Evolutionary conservation across 2,888 invertebrate genomes (phyloP).

Genomic region (Euphydryas editha): DNA sequence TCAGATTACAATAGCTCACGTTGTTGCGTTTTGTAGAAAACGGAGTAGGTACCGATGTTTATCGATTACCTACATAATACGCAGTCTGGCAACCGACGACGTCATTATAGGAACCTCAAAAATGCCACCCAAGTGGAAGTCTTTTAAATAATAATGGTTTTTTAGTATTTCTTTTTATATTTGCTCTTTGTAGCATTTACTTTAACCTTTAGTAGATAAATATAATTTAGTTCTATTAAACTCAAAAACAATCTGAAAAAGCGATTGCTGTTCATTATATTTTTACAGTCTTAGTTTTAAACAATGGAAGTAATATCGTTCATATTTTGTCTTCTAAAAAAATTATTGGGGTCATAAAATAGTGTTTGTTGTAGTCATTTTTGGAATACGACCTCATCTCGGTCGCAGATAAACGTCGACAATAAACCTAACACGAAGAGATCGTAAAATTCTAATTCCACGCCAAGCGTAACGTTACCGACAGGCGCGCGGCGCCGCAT

Average conservation of each 20-base stretch:
- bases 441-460: slow-evolving; percentile 80
- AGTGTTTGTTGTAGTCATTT: slow-evolving; percentile 78
- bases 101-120: slow-evolving; percentile 67
- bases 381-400: slow-evolving; percentile 80
- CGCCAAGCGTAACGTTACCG: slow-evolving; percentile 55
- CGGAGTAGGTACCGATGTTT: slow-evolving; percentile 54
- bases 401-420: slow-evolving; percentile 77
- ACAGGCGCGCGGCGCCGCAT: slow-evolving; percentile 45
- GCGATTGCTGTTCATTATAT: neutral
- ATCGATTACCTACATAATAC: slow-evolving; percentile 52
- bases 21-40: slow-evolving; percentile 55
- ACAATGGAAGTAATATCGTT: slow-evolving; percentile 9
- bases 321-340: slow-evolving; percentile 17
- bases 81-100: slow-evolving; percentile 58
- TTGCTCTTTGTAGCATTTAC: too few species aligned
- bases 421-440: slow-evolving; percentile 82
- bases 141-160: slow-evolving; percentile 33
- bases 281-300: neutral
- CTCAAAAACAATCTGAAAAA: neutral
- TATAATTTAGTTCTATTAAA: too few species aligned
- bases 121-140: slow-evolving; percentile 76
- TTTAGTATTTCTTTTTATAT: neutral
- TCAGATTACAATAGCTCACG: slow-evolving; percentile 49
- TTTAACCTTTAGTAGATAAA: too few species aligned
- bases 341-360: slow-evolving; percentile 72